Base-by-base conservation (phyloP, 35 echinoderm and acorn worm species). In the Holothuria glaberrima region DNA sequence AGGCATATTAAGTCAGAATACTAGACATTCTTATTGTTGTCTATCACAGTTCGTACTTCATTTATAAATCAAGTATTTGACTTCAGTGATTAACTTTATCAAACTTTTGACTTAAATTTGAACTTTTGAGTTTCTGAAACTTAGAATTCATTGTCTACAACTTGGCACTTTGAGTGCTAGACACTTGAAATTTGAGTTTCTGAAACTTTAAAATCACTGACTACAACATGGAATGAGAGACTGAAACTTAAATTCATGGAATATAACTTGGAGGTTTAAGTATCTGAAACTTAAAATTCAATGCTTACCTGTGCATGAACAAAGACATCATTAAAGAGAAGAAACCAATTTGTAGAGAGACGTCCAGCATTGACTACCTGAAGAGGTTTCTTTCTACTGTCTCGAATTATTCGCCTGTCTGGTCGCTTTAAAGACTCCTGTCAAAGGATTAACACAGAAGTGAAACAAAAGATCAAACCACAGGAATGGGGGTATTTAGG, bases 281-380 rank as follows among this genome's bases (percentile, higher is more conserved):
- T 30, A 16, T 6, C 9, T 17, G 25, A 69, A 69, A 19, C 31
- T 69, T 33, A 69, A 69, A n/a, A 69, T 28, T 30, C 7, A 25
- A 58, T 27, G 78, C 87, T 85, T 75, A 97, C 95, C 90, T 94
- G 90, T 54, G 90, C 95, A 92, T 97, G 95, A 30, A 97, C 90
- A 58, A 97, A 91, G 54, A 94, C 91, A 74, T 97, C 95, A 54
- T 91, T 91, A 60, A 97, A 97, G 44, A 97, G 82, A 21, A 97
- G 82, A 75, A 97, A 97, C 95, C 95, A 97, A 71, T 97, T 90
- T 38, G 86, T 83, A 0, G 95, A 92, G 16, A 97, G 86, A 56
- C 95, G 80, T 48, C 89, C 77, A 36, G 86, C 90, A 41, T 76
- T 91, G 13, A 63, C 68, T 6, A 98, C 36, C 12, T 67, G 66